Conservation (phyloP, 2,797 vertebrate genomes). For the Rhinella marina region DNA sequence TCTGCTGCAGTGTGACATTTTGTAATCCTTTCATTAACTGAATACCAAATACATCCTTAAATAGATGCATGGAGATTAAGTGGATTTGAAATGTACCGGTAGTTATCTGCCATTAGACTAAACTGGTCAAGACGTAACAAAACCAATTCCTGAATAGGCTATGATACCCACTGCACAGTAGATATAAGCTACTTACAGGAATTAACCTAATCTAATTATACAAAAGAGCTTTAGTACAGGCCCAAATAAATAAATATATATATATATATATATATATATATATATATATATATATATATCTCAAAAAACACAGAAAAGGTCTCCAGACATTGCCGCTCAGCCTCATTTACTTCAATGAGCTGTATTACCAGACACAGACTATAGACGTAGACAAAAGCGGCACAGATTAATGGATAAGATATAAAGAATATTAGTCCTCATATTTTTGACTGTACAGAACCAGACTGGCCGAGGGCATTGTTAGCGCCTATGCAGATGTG, state of each 20-base stretch:
- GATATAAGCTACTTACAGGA: conserved; percentile 81
- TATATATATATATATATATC: no score
- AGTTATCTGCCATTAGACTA: conserved; percentile 76
- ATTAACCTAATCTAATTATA: conserved; percentile 91
- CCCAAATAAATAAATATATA: conserved; percentile 77
- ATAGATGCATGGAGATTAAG: conserved; percentile 80
- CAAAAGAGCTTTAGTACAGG: conserved; percentile 72
- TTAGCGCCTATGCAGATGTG: no score
- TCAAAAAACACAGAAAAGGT: no score
- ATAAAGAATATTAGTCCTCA: no score
- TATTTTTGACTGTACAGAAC: no score
- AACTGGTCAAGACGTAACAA: conserved; percentile 71
- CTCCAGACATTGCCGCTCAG: no score
- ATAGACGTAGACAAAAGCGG: no score
- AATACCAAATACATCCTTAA: conserved; percentile 82
- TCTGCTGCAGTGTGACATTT: neutral
- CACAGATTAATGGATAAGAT: no score
- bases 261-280: no score
- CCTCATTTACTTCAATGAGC: no score
- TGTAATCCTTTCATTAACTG: conserved; percentile 72
- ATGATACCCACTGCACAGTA: conserved; percentile 82
- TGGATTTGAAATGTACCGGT: conserved; percentile 75
- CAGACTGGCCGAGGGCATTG: no score
- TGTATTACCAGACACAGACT: no score
- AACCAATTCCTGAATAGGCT: conserved; percentile 73